phyloP scores from a whole-genome alignment of 2,113 vertebrate species.

The Isichthys henryi region DNA sequence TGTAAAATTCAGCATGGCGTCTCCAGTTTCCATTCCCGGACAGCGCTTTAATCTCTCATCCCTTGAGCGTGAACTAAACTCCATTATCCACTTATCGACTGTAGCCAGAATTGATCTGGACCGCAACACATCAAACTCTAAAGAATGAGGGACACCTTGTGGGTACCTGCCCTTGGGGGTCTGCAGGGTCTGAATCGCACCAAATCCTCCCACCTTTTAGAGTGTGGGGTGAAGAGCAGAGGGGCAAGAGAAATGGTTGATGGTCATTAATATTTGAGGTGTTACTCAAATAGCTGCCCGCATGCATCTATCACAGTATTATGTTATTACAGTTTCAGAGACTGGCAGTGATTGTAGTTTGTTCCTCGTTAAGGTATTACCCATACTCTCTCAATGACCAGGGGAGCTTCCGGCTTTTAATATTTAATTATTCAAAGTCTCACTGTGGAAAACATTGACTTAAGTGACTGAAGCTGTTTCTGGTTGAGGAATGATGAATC shows the following conservation, averaged over 20 bases:
- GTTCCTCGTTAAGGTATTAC: not conserved
- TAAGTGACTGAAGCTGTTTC: not conserved
- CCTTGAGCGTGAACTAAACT: not conserved
- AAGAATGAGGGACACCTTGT: not conserved
- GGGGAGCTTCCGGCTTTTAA: not conserved
- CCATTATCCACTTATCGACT: not conserved
- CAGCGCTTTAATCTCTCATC: not conserved
- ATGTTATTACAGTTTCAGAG: not conserved
- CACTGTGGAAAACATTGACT: not conserved
- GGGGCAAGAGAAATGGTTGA: not conserved
- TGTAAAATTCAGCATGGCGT: not conserved
- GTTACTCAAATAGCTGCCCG: not conserved
- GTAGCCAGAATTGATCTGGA: not conserved
- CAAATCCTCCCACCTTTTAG: not conserved
- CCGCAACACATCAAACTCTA: not conserved
- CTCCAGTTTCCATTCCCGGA: not conserved
- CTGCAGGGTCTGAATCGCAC: not conserved
- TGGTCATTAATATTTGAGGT: not conserved
- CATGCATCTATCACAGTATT: not conserved
- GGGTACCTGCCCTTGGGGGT: not conserved
- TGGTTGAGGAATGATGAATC: not conserved
- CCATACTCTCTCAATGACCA: not conserved
- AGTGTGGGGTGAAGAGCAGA: not conserved
- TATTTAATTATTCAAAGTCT: not conserved
- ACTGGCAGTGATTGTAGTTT: not conserved